These are phyloP conservation scores for Squalus acanthias DNA, from an alignment of 2,797 vertebrate species.

Conservation along the genomic window DNA sequence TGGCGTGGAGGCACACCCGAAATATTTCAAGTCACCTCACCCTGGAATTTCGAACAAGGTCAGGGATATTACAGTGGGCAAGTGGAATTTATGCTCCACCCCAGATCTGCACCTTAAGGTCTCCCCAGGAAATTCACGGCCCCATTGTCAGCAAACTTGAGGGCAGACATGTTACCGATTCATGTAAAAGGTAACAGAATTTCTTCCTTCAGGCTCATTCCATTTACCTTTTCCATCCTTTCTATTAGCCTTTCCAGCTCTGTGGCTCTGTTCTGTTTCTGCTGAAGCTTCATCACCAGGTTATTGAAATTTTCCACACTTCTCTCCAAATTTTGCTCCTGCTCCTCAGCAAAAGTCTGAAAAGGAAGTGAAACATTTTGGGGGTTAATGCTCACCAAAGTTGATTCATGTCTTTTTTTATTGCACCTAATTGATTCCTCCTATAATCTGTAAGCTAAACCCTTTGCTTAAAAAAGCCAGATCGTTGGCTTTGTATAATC, in stretches of 20 bases:
- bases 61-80: not conserved
- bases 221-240: constrained; percentile 59
- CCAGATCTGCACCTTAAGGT: not conserved
- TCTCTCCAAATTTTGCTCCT: constrained; percentile 49
- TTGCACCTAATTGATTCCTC: not conserved
- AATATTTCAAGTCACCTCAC: not conserved
- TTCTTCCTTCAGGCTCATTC: not conserved
- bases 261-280: constrained; percentile 46
- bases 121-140: not conserved
- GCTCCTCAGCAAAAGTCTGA: constrained; percentile 50
- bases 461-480: not conserved
- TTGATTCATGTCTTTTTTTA: not conserved
- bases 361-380: not conserved
- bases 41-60: not conserved
- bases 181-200: not conserved
- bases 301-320: constrained; percentile 43
- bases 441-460: not conserved
- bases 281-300: constrained; percentile 47
- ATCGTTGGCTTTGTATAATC: not conserved
- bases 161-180: not conserved
- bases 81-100: not conserved
- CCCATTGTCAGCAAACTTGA: not conserved
- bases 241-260: constrained; percentile 53
- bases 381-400: not conserved
- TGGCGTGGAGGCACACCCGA: not conserved